These are phyloP conservation scores for Argentina silus DNA, from an alignment of 2,797 vertebrate species.

Conservation along the genomic window DNA sequence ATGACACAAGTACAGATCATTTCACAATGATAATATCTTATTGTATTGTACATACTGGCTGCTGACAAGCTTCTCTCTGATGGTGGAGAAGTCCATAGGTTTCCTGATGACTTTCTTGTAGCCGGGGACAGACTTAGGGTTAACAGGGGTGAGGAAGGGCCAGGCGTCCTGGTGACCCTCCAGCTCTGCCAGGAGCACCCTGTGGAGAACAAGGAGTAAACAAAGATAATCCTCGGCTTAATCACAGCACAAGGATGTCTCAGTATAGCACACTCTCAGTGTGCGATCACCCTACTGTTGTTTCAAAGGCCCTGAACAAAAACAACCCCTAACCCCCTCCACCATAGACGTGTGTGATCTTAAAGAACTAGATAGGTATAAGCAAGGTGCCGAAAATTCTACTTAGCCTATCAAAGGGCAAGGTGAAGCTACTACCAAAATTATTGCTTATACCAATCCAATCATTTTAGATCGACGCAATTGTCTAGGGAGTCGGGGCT, in stretches of 20 bases:
- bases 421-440: no score
- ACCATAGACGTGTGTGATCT: no score
- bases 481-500: no score
- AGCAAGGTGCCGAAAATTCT: no score
- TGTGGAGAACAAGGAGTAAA: constrained; percentile 42
- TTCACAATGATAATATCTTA: neutral
- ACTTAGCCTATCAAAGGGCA: no score
- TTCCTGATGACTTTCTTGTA: constrained; percentile 92
- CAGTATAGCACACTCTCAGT: neutral
- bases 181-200: constrained; percentile 85
- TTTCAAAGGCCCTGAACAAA: no score
- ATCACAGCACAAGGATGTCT: neutral
- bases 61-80: constrained; percentile 86
- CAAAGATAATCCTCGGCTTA: neutral
- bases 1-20: neutral
- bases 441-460: no score
- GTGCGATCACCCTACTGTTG: neutral
- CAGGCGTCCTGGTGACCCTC: constrained; percentile 89
- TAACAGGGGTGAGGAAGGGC: constrained; percentile 90
- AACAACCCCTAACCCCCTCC: no score
- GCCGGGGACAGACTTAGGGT: constrained; percentile 89
- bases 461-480: no score
- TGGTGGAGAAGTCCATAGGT: constrained; percentile 91
- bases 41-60: constrained; percentile 81
- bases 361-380: no score